Base-by-base conservation (phyloP, 2,888 invertebrate species). In the Phengaris arion region DNA sequence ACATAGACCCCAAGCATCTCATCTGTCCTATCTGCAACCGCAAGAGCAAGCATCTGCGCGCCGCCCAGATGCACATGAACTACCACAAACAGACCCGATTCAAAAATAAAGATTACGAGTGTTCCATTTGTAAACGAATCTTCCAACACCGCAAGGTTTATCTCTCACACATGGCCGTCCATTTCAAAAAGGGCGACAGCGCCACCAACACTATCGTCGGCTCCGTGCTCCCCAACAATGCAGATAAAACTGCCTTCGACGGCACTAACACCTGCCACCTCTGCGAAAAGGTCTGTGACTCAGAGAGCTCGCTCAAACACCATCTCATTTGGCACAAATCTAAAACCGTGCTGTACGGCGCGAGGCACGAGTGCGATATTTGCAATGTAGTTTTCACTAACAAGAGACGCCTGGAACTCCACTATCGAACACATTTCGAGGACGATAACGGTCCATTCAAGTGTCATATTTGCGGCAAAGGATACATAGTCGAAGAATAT, bases 401-500 rank as follows among this genome's bases (percentile, higher is more conserved):
- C 80, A 94, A 94, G 76, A 85, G 88, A 5, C 86, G 93, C 7
- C 81, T 93, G 8, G 90, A 92, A 74, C 81, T 94, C 2, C 94
- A 95, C 82, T 86, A 87, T 55, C 85, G 93, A 74, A 85, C 89
- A 0, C 94, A 94, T 78, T 91, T 86, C 76, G 94, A 94, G 77
- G 94, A 94, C 78, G 91, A 92, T 0, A 92, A 94, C 48, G 94
- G 91, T 0, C 94, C 94, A 0, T 94, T 82, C 82, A 93, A 94
- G 74, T 95, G 94, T 78, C 83, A 84, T 4, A 84, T 94, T 2
- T 95, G 94, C 79, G 91, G 91, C 8, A 94, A 94, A 78, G 93
- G 92, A 0, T 94, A 88, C 83, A 94, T 90, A 3, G 94, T 94
- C 54, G 94, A 94, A 77, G 89, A 89, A 6, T 94, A 94, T 80